Conservation (phyloP, 2,113 vertebrate species). For the Abramis brama region DNA sequence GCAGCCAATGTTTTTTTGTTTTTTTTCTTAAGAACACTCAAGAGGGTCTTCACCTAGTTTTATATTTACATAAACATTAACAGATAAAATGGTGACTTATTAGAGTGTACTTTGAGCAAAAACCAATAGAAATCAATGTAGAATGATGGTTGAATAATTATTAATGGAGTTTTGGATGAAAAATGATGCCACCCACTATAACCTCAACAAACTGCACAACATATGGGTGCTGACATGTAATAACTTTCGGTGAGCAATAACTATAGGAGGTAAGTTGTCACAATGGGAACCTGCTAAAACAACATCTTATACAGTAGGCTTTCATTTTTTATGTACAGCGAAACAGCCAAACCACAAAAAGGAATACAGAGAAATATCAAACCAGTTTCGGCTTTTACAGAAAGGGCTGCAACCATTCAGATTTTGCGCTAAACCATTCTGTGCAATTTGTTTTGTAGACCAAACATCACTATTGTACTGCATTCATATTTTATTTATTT, state of each 20-base stretch:
- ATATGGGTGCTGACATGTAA: background rate
- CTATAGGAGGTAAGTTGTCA: background rate
- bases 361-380: too few species aligned
- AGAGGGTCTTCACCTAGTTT: constrained; percentile 39
- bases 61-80: constrained; percentile 48
- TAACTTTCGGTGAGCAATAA: background rate
- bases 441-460: background rate
- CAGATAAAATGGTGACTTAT: constrained; percentile 58
- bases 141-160: constrained; percentile 46
- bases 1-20: background rate
- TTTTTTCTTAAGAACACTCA: constrained; percentile 6
- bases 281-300: background rate
- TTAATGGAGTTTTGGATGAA: constrained; percentile 47
- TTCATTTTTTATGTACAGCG: background rate
- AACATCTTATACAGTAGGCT: background rate
- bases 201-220: constrained; percentile 5
- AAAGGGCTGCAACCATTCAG: background rate
- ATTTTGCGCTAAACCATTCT: background rate
- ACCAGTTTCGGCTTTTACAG: too few species aligned
- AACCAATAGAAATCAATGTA: constrained; percentile 45
- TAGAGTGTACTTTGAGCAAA: constrained; percentile 52
- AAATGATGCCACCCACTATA: constrained; percentile 15
- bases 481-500: too few species aligned
- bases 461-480: too few species aligned
- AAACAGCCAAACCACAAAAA: too few species aligned